phyloP scores from a whole-genome alignment of 2,888 invertebrate species.

The Magallana nippona region DNA sequence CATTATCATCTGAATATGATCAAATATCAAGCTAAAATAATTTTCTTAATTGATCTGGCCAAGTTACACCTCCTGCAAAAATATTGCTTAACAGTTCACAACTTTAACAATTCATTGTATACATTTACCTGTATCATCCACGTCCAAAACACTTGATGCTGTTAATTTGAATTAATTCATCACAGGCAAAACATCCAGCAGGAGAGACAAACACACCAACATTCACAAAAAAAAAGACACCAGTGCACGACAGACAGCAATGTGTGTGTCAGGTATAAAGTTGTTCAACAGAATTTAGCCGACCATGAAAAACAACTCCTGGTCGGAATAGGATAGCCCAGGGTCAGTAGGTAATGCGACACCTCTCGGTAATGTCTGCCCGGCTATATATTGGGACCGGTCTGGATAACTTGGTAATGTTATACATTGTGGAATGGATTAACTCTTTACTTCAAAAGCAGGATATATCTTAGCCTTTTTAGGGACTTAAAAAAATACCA shows the following conservation, averaged over 20 bases:
- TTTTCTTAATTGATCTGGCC: too few species aligned
- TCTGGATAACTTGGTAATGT: slow-evolving; percentile 5
- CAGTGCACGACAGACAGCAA: background rate
- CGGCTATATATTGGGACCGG: background rate
- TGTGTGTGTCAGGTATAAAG: slow-evolving; percentile 4
- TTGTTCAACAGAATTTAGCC: slow-evolving; percentile 28
- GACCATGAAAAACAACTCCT: slow-evolving; percentile 20
- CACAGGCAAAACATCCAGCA: too few species aligned
- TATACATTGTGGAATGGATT: slow-evolving; percentile 21
- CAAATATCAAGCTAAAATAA: too few species aligned
- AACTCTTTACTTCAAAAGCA: background rate
- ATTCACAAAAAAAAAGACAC: background rate
- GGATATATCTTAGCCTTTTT: background rate
- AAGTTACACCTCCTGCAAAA: too few species aligned
- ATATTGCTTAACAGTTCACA: too few species aligned
- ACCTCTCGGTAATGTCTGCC: background rate
- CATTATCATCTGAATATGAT: too few species aligned
- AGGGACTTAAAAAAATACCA: slow-evolving; percentile 14
- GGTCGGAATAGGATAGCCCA: slow-evolving; percentile 22
- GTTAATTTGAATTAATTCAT: too few species aligned
- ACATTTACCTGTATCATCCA: too few species aligned
- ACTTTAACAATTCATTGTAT: too few species aligned
- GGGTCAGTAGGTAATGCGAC: slow-evolving; percentile 13
- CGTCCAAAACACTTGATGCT: too few species aligned
- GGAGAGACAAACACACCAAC: too few species aligned